A percentile compares a stretch with the other conserved stretches of the same genome.
These are phyloP conservation scores for Anolis carolinensis DNA, from an alignment of 2,113 vertebrate species.

Conservation along the genomic window DNA sequence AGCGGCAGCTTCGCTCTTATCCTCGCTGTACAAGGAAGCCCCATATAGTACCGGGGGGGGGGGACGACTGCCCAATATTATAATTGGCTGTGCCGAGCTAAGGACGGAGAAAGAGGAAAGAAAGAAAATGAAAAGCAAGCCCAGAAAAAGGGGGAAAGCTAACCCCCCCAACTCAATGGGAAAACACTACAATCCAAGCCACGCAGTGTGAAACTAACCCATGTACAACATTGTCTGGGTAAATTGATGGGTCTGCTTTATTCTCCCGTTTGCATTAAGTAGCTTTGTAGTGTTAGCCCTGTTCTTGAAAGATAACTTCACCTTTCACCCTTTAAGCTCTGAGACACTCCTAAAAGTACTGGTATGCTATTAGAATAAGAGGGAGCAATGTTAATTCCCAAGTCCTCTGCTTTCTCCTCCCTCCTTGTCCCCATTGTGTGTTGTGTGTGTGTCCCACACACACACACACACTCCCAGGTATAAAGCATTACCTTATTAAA, in stretches of 20 bases:
- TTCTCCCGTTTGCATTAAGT: slow-evolving; percentile 50
- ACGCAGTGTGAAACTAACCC: slow-evolving; percentile 55
- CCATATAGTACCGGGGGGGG: not conserved
- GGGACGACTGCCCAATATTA: not conserved
- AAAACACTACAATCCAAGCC: slow-evolving; percentile 20
- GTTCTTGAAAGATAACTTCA: slow-evolving; percentile 69
- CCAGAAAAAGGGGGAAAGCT: not conserved
- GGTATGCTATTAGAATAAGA: slow-evolving; percentile 58
- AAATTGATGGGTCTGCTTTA: slow-evolving; percentile 51
- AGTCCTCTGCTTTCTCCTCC: slow-evolving; percentile 66
- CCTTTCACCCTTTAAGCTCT: slow-evolving; percentile 63
- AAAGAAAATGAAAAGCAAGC: not conserved
- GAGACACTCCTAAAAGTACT: slow-evolving; percentile 62
- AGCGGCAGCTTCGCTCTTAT: not conserved
- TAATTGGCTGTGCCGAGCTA: not conserved
- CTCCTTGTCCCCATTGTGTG: slow-evolving; percentile 34
- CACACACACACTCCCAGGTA: not conserved
- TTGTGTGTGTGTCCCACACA: not conserved
- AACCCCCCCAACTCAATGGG: slow-evolving; percentile 42
- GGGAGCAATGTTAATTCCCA: slow-evolving; percentile 48
- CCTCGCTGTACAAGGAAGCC: slow-evolving; percentile 25
- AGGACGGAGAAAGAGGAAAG: not conserved
- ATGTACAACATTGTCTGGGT: slow-evolving; percentile 54
- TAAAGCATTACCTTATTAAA: slow-evolving; percentile 41
- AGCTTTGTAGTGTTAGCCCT: slow-evolving; percentile 64